A percentile compares a stretch with the other conserved stretches of the same genome.
Conservation (phyloP, 2,888 invertebrate genomes). For the Cotesia congregata region DNA sequence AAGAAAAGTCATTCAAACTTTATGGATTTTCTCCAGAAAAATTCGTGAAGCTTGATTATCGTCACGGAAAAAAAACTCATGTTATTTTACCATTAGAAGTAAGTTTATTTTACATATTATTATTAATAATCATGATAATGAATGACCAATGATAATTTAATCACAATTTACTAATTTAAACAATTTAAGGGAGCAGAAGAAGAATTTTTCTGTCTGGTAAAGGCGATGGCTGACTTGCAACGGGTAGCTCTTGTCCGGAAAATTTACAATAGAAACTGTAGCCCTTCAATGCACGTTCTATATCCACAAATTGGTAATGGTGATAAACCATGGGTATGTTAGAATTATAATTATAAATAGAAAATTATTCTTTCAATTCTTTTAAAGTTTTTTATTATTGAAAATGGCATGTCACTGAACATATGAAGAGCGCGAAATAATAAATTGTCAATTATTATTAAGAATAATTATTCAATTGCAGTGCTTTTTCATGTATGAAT, state of each 20-base stretch:
- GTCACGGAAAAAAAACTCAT: constrained; percentile 11
- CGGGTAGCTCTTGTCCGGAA: constrained; percentile 55
- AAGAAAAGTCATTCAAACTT: constrained; percentile 7
- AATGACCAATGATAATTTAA: not conserved
- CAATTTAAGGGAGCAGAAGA: constrained; percentile 42
- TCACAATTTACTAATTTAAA: not conserved
- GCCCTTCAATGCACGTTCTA: constrained; percentile 53
- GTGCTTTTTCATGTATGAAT: constrained; percentile 46
- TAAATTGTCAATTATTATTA: no score
- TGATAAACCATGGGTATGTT: constrained; percentile 54
- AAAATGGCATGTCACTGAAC: not conserved
- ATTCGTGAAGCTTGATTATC: constrained; percentile 4
- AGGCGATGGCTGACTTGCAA: constrained; percentile 51
- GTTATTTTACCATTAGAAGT: constrained; percentile 15
- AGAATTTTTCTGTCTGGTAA: constrained; percentile 53
- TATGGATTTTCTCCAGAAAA: constrained; percentile 17
- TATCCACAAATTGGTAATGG: constrained; percentile 51
- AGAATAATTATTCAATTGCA: constrained; percentile 23
- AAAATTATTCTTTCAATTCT: constrained; percentile 2
- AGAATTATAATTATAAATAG: constrained; percentile 8
- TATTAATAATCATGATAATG: not conserved
- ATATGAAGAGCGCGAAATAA: no score
- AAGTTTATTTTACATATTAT: not conserved
- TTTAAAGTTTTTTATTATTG: not conserved
- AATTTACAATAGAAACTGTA: constrained; percentile 37